These are phyloP conservation scores for Odontamblyopus rebecca DNA, from an alignment of 2,797 vertebrate species.

Conservation along the genomic window DNA sequence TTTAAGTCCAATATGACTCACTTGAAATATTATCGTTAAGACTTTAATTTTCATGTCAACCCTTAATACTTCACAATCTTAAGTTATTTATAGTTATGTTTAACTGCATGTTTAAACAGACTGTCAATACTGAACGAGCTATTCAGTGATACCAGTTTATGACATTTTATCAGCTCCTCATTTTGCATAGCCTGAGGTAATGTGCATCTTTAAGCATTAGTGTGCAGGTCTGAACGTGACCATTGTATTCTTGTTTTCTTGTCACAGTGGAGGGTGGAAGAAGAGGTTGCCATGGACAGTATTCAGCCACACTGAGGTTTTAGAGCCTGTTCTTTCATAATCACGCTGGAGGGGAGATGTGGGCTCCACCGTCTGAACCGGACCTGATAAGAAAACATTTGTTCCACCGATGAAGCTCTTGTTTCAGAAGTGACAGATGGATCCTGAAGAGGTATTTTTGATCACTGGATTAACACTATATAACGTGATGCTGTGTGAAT, in stretches of 20 bases:
- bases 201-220: constrained; percentile 13
- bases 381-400: constrained; percentile 21
- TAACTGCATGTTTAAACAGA: neutral
- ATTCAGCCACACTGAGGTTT: constrained; percentile 24
- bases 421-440: constrained; percentile 57
- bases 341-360: constrained; percentile 23
- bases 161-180: constrained; percentile 29
- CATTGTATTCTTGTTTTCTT: constrained; percentile 20
- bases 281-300: constrained; percentile 31
- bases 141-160: neutral
- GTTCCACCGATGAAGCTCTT: constrained; percentile 43
- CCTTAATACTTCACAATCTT: no score
- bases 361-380: constrained; percentile 8
- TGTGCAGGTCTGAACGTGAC: constrained; percentile 27
- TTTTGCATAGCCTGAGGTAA: constrained; percentile 57
- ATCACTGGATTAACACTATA: constrained; percentile 1
- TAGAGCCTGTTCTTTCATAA: constrained; percentile 9
- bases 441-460: constrained; percentile 64
- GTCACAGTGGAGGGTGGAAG: constrained; percentile 32
- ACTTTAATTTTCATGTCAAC: no score
- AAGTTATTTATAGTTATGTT: no score
- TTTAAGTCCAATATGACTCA: no score
- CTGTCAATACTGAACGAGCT: neutral
- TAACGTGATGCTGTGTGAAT: neutral
- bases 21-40: no score